phyloP scores from a whole-genome alignment of 2,797 vertebrate species.

The Lacerta bilineata region DNA sequence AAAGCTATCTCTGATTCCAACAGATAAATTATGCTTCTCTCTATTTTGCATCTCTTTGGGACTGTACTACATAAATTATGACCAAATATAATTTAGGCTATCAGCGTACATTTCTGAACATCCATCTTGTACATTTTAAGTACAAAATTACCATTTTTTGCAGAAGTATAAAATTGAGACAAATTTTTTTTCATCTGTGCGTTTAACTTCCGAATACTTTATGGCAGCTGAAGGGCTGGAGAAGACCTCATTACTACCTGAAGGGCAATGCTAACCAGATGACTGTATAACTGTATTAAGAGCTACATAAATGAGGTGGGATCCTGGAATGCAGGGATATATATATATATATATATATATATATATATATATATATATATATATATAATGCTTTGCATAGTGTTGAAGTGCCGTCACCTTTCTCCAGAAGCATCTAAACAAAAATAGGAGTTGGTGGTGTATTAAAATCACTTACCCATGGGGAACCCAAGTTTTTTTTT shows the following conservation, averaged over 20 bases:
- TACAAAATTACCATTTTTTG: conserved; percentile 89
- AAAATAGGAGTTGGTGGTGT: conserved; percentile 46
- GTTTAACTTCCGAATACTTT: conserved; percentile 89
- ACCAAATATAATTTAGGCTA: conserved; percentile 96
- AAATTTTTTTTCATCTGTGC: conserved; percentile 87
- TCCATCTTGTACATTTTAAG: conserved; percentile 90
- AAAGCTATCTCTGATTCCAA: conserved; percentile 89
- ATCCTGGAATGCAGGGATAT: conserved; percentile 54
- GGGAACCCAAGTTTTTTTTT: background rate
- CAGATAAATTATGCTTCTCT: conserved; percentile 90
- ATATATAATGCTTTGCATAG: too few species aligned
- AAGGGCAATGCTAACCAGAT: conserved; percentile 78
- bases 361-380: too few species aligned
- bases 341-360: background rate
- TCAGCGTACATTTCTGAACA: conserved; percentile 93
- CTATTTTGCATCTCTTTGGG: conserved; percentile 89
- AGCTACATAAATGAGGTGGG: conserved; percentile 59
- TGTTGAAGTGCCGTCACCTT: conserved; percentile 54
- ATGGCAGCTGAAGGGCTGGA: conserved; percentile 85
- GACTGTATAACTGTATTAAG: conserved; percentile 75
- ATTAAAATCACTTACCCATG: conserved; percentile 46
- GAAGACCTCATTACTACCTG: conserved; percentile 84
- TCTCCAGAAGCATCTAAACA: conserved; percentile 41
- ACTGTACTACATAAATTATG: conserved; percentile 95
- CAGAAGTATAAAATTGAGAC: conserved; percentile 86